phyloP scores from a whole-genome alignment of 1,140 invertebrate species.

The Papilio glaucus region DNA sequence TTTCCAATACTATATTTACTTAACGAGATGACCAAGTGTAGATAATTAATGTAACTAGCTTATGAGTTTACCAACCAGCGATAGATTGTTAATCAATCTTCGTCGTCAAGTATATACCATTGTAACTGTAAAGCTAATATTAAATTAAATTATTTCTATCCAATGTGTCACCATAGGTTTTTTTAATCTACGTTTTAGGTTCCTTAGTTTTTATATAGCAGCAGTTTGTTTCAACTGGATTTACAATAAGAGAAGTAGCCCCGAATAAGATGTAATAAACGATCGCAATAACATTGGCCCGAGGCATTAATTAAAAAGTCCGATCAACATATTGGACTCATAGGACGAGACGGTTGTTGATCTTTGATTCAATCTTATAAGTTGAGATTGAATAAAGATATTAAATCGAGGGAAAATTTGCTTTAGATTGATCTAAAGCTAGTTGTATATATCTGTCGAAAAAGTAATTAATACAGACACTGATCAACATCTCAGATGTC shows the following conservation, averaged over 20 bases:
- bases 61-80: too few relatives aligned
- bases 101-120: background rate
- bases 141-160: background rate
- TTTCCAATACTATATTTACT: background rate
- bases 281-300: background rate
- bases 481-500: too few relatives aligned
- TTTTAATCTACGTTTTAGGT: too few relatives aligned
- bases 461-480: too few relatives aligned
- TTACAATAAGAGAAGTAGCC: background rate
- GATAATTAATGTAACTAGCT: background rate
- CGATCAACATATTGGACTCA: background rate
- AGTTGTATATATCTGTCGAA: too few relatives aligned
- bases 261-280: background rate
- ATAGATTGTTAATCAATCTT: too few relatives aligned
- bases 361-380: background rate
- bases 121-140: too few relatives aligned
- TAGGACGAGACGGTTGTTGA: background rate
- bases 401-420: background rate
- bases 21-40: background rate
- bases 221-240: background rate
- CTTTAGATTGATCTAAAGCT: background rate
- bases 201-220: too few relatives aligned
- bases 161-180: too few relatives aligned
- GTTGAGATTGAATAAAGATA: background rate
- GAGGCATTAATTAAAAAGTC: slow-evolving; percentile 9